These are phyloP conservation scores for Salarias fasciatus DNA, from an alignment of 2,797 vertebrate genomes.

Conservation along the genomic window DNA sequence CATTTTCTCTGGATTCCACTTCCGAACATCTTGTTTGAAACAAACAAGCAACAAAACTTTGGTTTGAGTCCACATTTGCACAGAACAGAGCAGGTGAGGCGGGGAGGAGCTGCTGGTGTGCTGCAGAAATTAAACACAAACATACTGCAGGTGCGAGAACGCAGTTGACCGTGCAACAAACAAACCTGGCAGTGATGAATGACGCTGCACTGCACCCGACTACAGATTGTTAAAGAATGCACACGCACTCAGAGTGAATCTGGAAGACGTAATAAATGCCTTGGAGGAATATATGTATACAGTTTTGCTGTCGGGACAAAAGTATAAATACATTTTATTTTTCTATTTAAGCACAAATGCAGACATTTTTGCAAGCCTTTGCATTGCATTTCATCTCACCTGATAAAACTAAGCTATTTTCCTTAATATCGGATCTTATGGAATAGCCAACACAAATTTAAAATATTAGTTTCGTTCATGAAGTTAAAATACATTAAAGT, in stretches of 20 bases:
- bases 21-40: background rate
- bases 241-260: constrained; percentile 30
- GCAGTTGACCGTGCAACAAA: constrained; percentile 26
- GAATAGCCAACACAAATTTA: too few relatives aligned
- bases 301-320: constrained; percentile 41
- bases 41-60: constrained; percentile 2
- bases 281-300: constrained; percentile 51
- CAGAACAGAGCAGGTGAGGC: background rate
- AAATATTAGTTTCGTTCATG: too few relatives aligned
- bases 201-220: constrained; percentile 15
- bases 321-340: constrained; percentile 7
- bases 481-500: too few relatives aligned
- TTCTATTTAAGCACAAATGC: constrained; percentile 13
- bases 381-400: too few relatives aligned
- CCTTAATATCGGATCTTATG: too few relatives aligned
- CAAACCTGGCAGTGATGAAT: constrained; percentile 52
- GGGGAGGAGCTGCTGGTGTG: background rate
- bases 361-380: constrained; percentile 14
- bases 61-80: background rate
- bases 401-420: too few relatives aligned
- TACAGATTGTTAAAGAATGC: constrained; percentile 40
- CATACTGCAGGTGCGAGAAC: constrained; percentile 56
- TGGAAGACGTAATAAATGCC: constrained; percentile 25
- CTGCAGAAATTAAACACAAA: constrained; percentile 7
- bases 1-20: background rate